These are phyloP conservation scores for Onychostruthus taczanowskii DNA, from an alignment of 2,113 vertebrate species.

Conservation along the genomic window DNA sequence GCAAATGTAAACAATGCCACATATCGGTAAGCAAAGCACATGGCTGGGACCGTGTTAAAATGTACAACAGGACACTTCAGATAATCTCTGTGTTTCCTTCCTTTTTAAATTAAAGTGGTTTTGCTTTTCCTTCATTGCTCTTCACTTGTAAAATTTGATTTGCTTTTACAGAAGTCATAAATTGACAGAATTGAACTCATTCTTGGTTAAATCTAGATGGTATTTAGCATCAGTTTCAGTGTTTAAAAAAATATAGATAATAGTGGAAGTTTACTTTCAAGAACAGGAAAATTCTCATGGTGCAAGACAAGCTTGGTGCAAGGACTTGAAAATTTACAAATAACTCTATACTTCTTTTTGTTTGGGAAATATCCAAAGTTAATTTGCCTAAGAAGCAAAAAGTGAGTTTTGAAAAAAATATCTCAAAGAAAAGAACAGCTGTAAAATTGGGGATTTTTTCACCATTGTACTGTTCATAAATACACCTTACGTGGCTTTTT, in stretches of 20 bases:
- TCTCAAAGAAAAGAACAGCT: neutral
- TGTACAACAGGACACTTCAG: neutral
- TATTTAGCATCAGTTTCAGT: neutral
- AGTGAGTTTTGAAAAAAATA: neutral
- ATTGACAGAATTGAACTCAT: neutral
- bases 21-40: constrained; percentile 64
- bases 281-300: neutral
- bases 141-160: neutral
- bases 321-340: neutral
- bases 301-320: neutral
- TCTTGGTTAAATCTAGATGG: neutral
- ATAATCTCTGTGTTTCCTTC: neutral
- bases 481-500: neutral
- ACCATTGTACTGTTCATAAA: neutral
- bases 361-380: neutral
- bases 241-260: neutral
- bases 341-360: neutral
- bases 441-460: neutral
- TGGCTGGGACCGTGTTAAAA: neutral
- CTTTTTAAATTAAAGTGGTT: neutral
- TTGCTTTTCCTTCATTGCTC: neutral
- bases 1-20: constrained; percentile 30
- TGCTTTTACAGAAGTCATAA: neutral
- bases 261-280: neutral
- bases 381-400: neutral